Base-by-base conservation (phyloP, 2,797 vertebrate species). In the Corythornis leucogaster region DNA sequence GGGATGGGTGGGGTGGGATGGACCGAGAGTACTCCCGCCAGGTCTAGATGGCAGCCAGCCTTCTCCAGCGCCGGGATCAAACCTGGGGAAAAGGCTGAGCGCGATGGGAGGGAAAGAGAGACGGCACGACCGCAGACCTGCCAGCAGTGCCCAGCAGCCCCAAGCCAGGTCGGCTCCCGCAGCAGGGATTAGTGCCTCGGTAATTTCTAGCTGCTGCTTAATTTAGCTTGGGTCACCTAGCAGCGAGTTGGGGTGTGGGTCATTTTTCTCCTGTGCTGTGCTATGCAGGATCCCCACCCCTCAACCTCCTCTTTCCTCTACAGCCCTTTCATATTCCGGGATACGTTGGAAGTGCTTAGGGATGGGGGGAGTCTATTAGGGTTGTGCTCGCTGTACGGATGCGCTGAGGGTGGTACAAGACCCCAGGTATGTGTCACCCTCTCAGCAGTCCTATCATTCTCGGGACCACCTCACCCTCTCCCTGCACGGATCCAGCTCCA, bases 121-220 rank as follows among this genome's bases (percentile, higher is more conserved):
- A 10, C 26, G 35, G 3, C 42, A 8, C 1, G 31, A 40, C 20
- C 33, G 16, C 63, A 54, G 71, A 69, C 6, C 73, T 68, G 86
- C n/a, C 78, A 9, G 63, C 14, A 89, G 69, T 45, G 89, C 51
- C 75, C 71, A 1, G 59, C 92, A 81, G 58, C 84, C 35, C 78
- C 58, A 15, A 63, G 74, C 48, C 66, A n/a, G 86, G 71, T 66
- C 55, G 55, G 82, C 82, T 85, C 35, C 84, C 31, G 79, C 68
- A 51, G 76, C 84, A 7, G 38, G 86, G 94, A 95, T 94, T 87
- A 93, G 53, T 11, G 51, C 25, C 75, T 78, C 50, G 18, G 31
- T 71, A 69, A 85, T 89, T 89, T 91, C 87, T 35, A 62, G 78
- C 87, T 61, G 86, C 82, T 82, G 89, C 80, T 95, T 93, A 82